Percentiles rank a stretch among this genome's conserved stretches.
These are phyloP conservation scores for Carposina sasakii DNA, from an alignment of 1,140 invertebrate genomes.

Conservation along the genomic window DNA sequence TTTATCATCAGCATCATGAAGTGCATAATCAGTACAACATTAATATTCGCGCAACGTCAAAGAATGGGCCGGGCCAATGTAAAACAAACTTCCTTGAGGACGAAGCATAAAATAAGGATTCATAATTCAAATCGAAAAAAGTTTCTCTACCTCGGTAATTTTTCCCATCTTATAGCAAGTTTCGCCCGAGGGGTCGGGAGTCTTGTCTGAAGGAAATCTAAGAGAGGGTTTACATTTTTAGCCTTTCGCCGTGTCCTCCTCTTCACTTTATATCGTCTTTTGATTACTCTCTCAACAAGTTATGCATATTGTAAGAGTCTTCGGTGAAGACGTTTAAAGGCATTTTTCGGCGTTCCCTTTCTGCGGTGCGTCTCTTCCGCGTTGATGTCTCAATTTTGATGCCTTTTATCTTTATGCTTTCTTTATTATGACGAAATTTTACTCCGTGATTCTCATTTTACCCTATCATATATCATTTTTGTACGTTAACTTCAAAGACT, in stretches of 20 bases:
- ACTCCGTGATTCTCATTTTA: too few species aligned
- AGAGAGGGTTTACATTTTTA: slow-evolving; percentile 69
- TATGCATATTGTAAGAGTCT: slow-evolving; percentile 70
- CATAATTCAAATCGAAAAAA: slow-evolving; percentile 73
- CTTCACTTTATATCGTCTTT: slow-evolving; percentile 70
- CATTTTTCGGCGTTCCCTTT: slow-evolving; percentile 57
- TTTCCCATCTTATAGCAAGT: slow-evolving; percentile 69
- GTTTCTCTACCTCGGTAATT: slow-evolving; percentile 64
- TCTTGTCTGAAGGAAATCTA: slow-evolving; percentile 59
- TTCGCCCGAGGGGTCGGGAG: slow-evolving; percentile 61
- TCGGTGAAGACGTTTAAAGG: slow-evolving; percentile 47
- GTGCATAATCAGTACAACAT: slow-evolving; percentile 32
- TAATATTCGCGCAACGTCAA: slow-evolving; percentile 53
- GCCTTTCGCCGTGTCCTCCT: slow-evolving; percentile 66
- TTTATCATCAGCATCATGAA: too few species aligned
- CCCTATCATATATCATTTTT: too few species aligned
- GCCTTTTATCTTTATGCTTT: slow-evolving; percentile 44
- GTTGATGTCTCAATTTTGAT: slow-evolving; percentile 58
- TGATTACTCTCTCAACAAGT: slow-evolving; percentile 72
- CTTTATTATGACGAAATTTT: slow-evolving; percentile 59
- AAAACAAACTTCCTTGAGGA: slow-evolving; percentile 63
- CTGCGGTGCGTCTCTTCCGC: slow-evolving; percentile 45
- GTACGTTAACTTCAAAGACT: too few species aligned
- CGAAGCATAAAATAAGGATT: slow-evolving; percentile 69
- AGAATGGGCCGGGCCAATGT: slow-evolving; percentile 55